Evolutionary conservation across 2,797 vertebrate genomes (phyloP), one percentile per base, ranked within the genome.

Genomic region (Hippoglossus hippoglossus): DNA sequence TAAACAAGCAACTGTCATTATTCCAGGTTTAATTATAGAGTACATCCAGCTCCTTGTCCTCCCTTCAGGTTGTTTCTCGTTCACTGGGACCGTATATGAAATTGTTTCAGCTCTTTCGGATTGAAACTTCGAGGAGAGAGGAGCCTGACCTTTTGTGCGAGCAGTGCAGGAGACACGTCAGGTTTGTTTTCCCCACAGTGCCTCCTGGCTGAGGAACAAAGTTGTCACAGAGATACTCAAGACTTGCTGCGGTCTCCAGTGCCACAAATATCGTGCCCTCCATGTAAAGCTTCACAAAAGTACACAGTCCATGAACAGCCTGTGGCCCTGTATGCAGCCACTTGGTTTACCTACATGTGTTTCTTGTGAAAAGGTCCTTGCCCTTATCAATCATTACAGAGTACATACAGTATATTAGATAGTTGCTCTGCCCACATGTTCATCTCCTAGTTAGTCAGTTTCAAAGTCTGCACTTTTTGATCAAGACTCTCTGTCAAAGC

Each of bases 1-100:
- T 46, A 19, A 19, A 46, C 18, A 46, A 19, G 53, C 46, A 61
- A 73, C 5, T 18, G 51, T 81, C 70, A 64, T 59, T 36, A 75
- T 68, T 71, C 31, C 24, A 16, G 15, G 44, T 70, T 79, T 73
- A 85, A 80, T 73, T 75, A 55, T 15, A 71, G 39, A 16, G 54
- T 16, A 49, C 64, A 67, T 58, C 0, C 4, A 70, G 59, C 21
- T 51, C 69, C 58, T 53, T 63, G 71, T 71, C 63, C 73, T 72
- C 58, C 39, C 19, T 49, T 73, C 63, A 66, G 56, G 51, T 66
- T 67, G 55, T 64, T 68, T 63, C 18, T 44, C 41, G 59, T 65
- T 73, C 52, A 67, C 59, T 66, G 54, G 67, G 57, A 53, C 49
- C 7, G n/a, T 2, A 24, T 49, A 73, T 55, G 34, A 50, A 74